Evolutionary conservation across 2,113 vertebrate species (phyloP), one percentile per base, ranked within the genome.

Genomic region (Barnardius zonarius): DNA sequence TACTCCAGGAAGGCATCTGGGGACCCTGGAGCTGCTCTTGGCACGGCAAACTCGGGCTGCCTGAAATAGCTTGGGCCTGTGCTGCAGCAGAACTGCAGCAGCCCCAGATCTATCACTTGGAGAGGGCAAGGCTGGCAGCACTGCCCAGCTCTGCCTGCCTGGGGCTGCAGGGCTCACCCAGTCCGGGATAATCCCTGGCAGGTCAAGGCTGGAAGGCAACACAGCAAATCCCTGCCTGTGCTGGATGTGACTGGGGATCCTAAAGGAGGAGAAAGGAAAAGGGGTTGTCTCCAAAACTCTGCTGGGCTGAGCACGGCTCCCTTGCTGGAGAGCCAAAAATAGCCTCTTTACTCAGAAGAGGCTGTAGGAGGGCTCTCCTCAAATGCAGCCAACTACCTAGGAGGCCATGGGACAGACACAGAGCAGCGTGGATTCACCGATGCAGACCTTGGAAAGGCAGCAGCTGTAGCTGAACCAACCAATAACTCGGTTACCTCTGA

Each of bases 251-350:
- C 57, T 4, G 1, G 13, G 48, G 27, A 68, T 81, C 41, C 76
- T 67, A 37, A 72, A 43, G 17, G 43, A 81, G 17, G 6, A 1
- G 5, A 80, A 68, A 76, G n/a, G 59, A 90, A 80, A 88, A 80
- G 17, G 39, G 67, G 25, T 44, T 73, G 76, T 66, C 83, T 97
- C 44, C 43, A 43, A 52, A 87, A 39, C 30, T 52, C 30, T 7
- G 44, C 27, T 0, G 5, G 69, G 73, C 61, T 74, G 55, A 91
- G 69, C 11, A 4, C 9, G 18, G 54, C 86, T 92, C 83, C 64
- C 80, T 93, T 74, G 28, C 68, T 97, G 76, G 76, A 93, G 93
- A 86, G 91, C 83, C 88, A 95, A 92, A 97, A 97, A 97, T 96
- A 96, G 86, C 31, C 44, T 75, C 83, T 78, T 75, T 85, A 72